Evolutionary conservation across 92 coral and sea anemone species (phyloP).

Genomic region (Phymanthus crucifer): DNA sequence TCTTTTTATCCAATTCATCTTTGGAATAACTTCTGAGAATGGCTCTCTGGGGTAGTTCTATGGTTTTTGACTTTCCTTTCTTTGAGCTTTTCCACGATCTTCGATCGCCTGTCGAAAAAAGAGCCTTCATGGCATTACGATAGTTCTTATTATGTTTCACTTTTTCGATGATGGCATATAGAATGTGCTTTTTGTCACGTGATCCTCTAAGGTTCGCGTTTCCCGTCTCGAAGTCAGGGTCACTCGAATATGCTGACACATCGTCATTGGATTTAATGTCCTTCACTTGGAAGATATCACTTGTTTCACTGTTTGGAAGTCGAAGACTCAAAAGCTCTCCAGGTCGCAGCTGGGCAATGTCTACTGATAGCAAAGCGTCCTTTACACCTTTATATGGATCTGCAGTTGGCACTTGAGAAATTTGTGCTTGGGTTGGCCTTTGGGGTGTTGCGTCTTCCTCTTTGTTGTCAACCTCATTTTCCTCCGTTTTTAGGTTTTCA

Average conservation of each 20-base stretch:
- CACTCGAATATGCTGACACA: constrained; percentile 25
- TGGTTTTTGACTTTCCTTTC: not conserved
- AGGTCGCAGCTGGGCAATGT: constrained; percentile 37
- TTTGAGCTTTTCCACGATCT: constrained; percentile 15
- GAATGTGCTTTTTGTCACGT: constrained; percentile 32
- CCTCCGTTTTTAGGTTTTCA: not conserved
- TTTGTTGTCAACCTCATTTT: not conserved
- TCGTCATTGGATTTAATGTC: constrained; percentile 35
- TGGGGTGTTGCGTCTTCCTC: not conserved
- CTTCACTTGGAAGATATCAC: constrained; percentile 34
- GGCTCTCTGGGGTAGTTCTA: constrained; percentile 26
- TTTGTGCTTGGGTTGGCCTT: constrained; percentile 9
- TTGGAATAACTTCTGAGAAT: constrained; percentile 19
- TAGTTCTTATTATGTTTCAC: constrained; percentile 37
- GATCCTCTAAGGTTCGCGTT: not conserved
- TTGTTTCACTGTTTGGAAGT: constrained; percentile 35
- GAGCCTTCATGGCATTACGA: constrained; percentile 34
- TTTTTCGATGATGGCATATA: constrained; percentile 41
- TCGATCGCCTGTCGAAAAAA: constrained; percentile 27
- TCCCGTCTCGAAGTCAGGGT: constrained; percentile 3
- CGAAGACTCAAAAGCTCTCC: constrained; percentile 40
- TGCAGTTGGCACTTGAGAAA: constrained; percentile 11
- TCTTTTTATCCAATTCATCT: constrained; percentile 18
- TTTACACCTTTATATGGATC: constrained; percentile 30
- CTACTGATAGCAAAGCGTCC: constrained; percentile 40